These are phyloP conservation scores for Telmatherina bonti DNA, from an alignment of 2,797 vertebrate species.

Conservation along the genomic window DNA sequence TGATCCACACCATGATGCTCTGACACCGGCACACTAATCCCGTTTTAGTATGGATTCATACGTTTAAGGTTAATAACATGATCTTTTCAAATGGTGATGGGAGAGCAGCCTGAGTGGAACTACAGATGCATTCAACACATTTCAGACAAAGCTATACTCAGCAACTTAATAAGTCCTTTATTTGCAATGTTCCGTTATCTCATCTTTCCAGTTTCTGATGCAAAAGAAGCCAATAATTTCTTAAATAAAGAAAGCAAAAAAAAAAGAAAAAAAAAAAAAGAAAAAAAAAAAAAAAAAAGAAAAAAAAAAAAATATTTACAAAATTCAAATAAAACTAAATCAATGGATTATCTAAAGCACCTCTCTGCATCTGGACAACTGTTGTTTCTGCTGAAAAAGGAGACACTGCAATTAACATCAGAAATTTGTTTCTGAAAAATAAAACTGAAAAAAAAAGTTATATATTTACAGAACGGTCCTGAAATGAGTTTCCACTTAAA, in stretches of 20 bases:
- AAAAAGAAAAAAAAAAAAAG: slow-evolving; percentile 87
- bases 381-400: slow-evolving; percentile 79
- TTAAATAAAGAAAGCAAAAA: slow-evolving; percentile 93
- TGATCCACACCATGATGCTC: too few relatives aligned
- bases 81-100: too few relatives aligned
- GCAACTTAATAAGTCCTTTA: slow-evolving; percentile 87
- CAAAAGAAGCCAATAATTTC: slow-evolving; percentile 92
- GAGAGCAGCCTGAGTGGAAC: too few relatives aligned
- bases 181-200: slow-evolving; percentile 86
- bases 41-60: too few relatives aligned
- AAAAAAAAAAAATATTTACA: slow-evolving; percentile 92
- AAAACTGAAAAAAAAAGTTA: slow-evolving; percentile 72
- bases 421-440: slow-evolving; percentile 80
- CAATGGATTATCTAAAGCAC: slow-evolving; percentile 90
- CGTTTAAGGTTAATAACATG: too few relatives aligned
- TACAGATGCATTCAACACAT: neutral
- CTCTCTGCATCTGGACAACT: slow-evolving; percentile 88
- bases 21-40: too few relatives aligned
- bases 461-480: slow-evolving; percentile 88
- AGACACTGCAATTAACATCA: slow-evolving; percentile 84
- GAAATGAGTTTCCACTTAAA: slow-evolving; percentile 85
- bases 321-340: slow-evolving; percentile 91
- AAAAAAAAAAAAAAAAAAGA: slow-evolving; percentile 88
- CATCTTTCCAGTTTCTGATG: slow-evolving; percentile 92
- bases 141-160: slow-evolving; percentile 60